Evolutionary conservation across 2,888 invertebrate species (phyloP).

Genomic region (Nemurella pictetii): DNA sequence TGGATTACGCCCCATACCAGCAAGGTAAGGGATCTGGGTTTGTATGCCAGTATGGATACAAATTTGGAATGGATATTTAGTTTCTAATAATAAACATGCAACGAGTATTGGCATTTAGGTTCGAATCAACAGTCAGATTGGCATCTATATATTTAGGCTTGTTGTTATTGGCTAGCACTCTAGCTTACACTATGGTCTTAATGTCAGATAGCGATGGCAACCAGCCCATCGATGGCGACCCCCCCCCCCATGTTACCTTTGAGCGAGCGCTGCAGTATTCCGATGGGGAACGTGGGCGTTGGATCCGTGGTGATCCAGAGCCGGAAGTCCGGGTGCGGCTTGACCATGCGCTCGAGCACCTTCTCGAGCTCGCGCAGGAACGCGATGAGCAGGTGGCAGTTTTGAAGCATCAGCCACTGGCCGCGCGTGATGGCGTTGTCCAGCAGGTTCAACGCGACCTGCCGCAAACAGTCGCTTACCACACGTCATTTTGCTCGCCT

Average conservation of each 20-base stretch:
- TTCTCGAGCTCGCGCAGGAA: slow-evolving; percentile 84
- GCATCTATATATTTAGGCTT: too few species aligned
- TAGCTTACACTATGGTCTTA: too few species aligned
- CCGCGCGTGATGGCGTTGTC: slow-evolving; percentile 73
- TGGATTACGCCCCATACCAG: too few species aligned
- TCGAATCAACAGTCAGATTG: too few species aligned
- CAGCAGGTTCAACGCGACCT: slow-evolving; percentile 71
- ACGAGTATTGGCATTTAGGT: too few species aligned
- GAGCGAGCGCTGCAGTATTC: slow-evolving; percentile 80
- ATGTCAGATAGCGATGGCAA: too few species aligned
- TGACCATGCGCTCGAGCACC: slow-evolving; percentile 73
- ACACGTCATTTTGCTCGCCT: not conserved
- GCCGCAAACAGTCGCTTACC: slow-evolving; percentile 21
- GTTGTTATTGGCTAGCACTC: too few species aligned
- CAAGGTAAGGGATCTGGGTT: too few species aligned
- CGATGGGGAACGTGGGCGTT: slow-evolving; percentile 83
- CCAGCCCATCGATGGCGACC: too few species aligned
- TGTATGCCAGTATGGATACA: too few species aligned
- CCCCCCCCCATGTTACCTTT: slow-evolving; percentile 75
- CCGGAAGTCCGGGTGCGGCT: slow-evolving; percentile 88
- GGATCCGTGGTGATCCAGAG: slow-evolving; percentile 94
- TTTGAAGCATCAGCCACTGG: slow-evolving; percentile 91
- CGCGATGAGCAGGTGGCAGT: slow-evolving; percentile 81
- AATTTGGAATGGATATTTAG: too few species aligned
- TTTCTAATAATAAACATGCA: too few species aligned